These are phyloP conservation scores for Cheilosia scutellata DNA, from an alignment of 2,888 invertebrate genomes.

Conservation along the genomic window DNA sequence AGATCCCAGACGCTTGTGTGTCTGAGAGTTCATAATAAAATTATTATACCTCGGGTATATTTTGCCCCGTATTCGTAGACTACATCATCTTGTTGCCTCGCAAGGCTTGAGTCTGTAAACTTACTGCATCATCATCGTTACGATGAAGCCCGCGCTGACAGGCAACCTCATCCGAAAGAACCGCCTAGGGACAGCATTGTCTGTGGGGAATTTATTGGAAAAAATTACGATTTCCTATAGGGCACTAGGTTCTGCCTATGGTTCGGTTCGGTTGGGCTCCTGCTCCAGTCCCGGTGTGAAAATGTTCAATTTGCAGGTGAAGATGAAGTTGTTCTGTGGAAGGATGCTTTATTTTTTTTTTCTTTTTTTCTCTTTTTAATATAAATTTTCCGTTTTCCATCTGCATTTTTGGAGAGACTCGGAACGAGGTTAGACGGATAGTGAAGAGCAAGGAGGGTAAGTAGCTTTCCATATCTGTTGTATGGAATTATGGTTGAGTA, in stretches of 20 bases:
- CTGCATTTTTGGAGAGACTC: constrained; percentile 32
- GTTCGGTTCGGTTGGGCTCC: too few relatives aligned
- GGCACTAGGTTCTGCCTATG: constrained; percentile 29
- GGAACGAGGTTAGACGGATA: not conserved
- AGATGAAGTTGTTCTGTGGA: constrained; percentile 42
- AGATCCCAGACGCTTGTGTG: constrained; percentile 14
- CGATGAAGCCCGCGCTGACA: constrained; percentile 25
- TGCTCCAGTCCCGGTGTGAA: constrained; percentile 16
- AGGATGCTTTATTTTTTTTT: constrained; percentile 5
- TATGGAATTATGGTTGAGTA: constrained; percentile 48
- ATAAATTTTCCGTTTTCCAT: constrained; percentile 33
- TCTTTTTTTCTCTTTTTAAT: constrained; percentile 19
- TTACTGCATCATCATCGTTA: constrained; percentile 45
- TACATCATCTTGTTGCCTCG: constrained; percentile 1
- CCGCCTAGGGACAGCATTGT: constrained; percentile 44
- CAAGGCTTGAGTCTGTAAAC: constrained; percentile 12
- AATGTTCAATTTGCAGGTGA: constrained; percentile 58
- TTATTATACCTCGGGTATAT: constrained; percentile 48
- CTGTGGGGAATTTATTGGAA: constrained; percentile 61
- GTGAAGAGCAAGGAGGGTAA: constrained; percentile 9
- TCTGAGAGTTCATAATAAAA: constrained; percentile 61
- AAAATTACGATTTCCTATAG: constrained; percentile 53
- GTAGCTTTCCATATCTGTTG: constrained; percentile 48
- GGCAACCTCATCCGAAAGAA: constrained; percentile 11
- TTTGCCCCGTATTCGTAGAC: not conserved